These are phyloP conservation scores for Pomacea canaliculata DNA, from an alignment of 2,888 invertebrate genomes.

Conservation along the genomic window DNA sequence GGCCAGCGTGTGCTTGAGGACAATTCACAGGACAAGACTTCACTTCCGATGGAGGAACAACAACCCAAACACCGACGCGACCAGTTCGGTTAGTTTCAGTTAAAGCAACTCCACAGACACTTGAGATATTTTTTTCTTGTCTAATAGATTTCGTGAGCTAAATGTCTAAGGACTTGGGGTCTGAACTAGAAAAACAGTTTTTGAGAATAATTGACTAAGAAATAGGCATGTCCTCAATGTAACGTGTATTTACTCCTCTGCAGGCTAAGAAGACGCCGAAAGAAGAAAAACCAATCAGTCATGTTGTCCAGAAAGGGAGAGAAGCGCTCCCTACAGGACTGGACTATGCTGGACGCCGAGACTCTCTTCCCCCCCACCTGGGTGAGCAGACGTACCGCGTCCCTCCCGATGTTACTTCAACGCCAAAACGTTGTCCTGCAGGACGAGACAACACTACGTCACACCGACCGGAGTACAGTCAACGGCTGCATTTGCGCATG, in stretches of 20 bases:
- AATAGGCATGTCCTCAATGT: no score
- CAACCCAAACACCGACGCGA: no score
- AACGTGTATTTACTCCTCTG: neutral
- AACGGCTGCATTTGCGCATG: neutral
- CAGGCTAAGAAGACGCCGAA: conserved; percentile 3
- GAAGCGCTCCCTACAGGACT: neutral
- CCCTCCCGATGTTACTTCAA: conserved; percentile 17
- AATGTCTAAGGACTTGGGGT: no score
- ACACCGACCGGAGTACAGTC: neutral
- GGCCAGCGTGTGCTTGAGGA: no score
- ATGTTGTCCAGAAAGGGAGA: neutral
- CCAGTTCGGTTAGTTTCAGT: no score
- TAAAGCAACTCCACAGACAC: no score
- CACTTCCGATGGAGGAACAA: no score
- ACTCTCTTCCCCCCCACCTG: conserved; percentile 7
- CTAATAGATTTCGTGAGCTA: no score
- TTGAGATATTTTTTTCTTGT: no score
- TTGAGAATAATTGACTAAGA: no score
- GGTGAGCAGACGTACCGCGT: conserved; percentile 7
- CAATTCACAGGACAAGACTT: no score
- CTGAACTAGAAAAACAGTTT: no score
- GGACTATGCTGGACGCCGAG: neutral
- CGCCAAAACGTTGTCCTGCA: conserved; percentile 12
- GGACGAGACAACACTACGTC: neutral
- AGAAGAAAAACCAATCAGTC: neutral